Conservation (phyloP, 2,113 vertebrate genomes). For the Desmodus rotundus region DNA sequence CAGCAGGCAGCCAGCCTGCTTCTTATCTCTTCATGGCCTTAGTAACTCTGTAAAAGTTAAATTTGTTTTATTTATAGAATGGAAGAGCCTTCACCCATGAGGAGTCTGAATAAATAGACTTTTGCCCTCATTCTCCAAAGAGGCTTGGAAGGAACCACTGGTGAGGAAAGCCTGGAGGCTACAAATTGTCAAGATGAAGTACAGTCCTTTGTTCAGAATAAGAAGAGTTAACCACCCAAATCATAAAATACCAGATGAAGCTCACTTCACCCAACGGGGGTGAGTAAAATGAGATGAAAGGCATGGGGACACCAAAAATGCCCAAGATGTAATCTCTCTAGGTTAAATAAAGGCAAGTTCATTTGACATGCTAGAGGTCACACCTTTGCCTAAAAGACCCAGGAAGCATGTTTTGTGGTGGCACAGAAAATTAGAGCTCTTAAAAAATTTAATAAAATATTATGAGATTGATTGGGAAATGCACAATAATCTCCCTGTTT, state of each 20-base stretch:
- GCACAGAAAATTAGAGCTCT: not conserved
- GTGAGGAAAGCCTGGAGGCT: conserved; percentile 61
- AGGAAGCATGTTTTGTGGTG: not conserved
- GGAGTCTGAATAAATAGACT: conserved; percentile 66
- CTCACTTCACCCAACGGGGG: conserved; percentile 27
- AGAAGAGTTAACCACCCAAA: conserved; percentile 67
- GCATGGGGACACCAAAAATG: not conserved
- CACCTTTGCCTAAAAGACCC: not conserved
- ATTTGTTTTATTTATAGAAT: conserved; percentile 72
- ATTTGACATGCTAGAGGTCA: not conserved
- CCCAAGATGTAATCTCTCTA: not conserved
- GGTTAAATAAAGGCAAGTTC: not conserved
- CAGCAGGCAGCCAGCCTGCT: conserved; percentile 16
- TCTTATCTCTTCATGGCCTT: conserved; percentile 59
- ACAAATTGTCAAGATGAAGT: conserved; percentile 55
- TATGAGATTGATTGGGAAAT: not conserved
- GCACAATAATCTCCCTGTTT: not conserved
- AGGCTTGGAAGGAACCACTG: conserved; percentile 47
- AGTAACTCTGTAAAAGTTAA: conserved; percentile 61
- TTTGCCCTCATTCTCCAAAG: conserved; percentile 54
- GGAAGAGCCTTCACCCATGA: conserved; percentile 57
- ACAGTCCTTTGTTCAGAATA: conserved; percentile 52
- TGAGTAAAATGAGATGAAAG: conserved; percentile 32
- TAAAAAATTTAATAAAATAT: not conserved
- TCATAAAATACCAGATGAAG: conserved; percentile 60